A percentile compares a stretch with the other conserved stretches of the same genome.
Evolutionary conservation across 2,797 vertebrate species (phyloP).

Genomic region (Caiman crocodilus): DNA sequence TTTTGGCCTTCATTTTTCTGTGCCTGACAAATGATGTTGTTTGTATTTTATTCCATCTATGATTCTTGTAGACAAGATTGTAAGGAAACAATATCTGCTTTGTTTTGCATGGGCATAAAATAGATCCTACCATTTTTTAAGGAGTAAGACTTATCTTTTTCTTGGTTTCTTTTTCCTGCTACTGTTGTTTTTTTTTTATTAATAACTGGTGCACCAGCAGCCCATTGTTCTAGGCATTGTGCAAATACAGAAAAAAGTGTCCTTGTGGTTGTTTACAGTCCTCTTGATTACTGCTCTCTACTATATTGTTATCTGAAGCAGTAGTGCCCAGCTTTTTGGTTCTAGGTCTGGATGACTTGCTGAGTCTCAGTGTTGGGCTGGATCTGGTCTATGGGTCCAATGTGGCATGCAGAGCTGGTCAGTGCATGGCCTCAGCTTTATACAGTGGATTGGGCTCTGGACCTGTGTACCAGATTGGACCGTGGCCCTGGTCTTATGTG

Average conservation of each 20-base stretch:
- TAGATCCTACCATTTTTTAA: background rate
- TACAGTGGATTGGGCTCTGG: no score
- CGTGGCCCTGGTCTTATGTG: no score
- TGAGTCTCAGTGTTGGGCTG: no score
- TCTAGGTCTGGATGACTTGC: background rate
- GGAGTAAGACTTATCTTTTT: background rate
- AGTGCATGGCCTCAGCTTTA: no score
- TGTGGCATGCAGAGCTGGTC: no score
- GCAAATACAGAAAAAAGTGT: background rate
- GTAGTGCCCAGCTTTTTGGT: no score
- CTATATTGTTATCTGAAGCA: background rate
- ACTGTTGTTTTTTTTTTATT: background rate
- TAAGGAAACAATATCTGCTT: background rate
- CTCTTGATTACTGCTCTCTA: background rate
- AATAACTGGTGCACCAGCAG: no score
- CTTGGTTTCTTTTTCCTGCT: rapidly evolving
- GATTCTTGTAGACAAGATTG: background rate
- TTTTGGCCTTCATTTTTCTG: background rate
- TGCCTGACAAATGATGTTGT: background rate
- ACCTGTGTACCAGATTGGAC: no score
- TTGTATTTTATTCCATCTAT: rapidly evolving
- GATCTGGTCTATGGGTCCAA: no score
- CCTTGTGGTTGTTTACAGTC: background rate
- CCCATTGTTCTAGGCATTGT: background rate
- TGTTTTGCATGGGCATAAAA: background rate